These are phyloP conservation scores for Carpatolechia fugitivella DNA, from an alignment of 2,888 invertebrate species.

Conservation along the genomic window DNA sequence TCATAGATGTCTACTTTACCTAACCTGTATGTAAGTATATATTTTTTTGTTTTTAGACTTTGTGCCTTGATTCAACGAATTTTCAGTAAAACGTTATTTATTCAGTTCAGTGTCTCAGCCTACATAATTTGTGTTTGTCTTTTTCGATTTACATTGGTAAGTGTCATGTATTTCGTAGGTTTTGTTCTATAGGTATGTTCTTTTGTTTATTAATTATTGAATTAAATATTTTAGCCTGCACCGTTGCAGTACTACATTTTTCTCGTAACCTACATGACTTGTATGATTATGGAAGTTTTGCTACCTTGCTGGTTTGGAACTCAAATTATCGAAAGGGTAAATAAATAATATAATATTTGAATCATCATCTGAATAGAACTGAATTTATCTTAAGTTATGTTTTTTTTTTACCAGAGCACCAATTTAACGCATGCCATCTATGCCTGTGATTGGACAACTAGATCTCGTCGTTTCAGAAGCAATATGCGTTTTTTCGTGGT, in stretches of 20 bases:
- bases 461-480: conserved; percentile 48
- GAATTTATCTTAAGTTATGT: too few relatives aligned
- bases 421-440: conserved; percentile 48
- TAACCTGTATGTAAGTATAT: not conserved
- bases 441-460: conserved; percentile 51
- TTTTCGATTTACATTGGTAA: conserved; percentile 58
- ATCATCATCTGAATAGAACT: too few relatives aligned
- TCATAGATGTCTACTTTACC: too few relatives aligned
- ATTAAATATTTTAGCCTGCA: conserved; percentile 43
- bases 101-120: conserved; percentile 53
- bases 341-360: not conserved
- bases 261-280: conserved; percentile 43
- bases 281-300: conserved; percentile 51
- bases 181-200: too few relatives aligned
- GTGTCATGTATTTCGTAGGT: too few relatives aligned
- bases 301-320: conserved; percentile 61
- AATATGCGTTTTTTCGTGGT: conserved; percentile 52
- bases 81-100: conserved; percentile 47
- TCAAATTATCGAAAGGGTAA: conserved; percentile 49
- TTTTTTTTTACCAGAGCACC: too few relatives aligned
- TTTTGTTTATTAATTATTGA: not conserved
- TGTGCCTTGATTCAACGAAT: conserved; percentile 44
- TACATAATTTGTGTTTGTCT: conserved; percentile 56
- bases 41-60: conserved; percentile 42
- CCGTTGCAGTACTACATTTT: conserved; percentile 47